Evolutionary conservation across 2,113 vertebrate species (phyloP).

Genomic region (Pristiophorus japonicus): DNA sequence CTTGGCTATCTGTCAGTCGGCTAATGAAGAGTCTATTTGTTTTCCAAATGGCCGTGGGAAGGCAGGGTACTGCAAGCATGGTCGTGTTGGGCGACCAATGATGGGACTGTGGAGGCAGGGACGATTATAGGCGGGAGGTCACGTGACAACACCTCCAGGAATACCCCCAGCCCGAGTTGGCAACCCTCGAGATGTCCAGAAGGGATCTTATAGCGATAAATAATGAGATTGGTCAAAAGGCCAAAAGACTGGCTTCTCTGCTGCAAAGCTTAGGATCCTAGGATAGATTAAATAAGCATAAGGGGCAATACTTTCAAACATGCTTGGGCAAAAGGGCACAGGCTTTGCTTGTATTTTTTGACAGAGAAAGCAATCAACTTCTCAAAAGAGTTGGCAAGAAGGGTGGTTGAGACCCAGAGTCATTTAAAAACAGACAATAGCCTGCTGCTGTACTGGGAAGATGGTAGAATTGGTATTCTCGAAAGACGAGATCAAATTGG

Average conservation of each 20-base stretch:
- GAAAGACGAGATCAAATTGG: not conserved
- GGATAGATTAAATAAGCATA: too few relatives aligned
- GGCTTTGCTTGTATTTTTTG: not conserved
- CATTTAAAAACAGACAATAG: not conserved
- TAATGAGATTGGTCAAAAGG: not conserved
- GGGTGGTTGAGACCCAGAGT: not conserved
- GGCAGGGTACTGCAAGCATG: not conserved
- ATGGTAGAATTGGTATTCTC: not conserved
- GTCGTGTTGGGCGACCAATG: not conserved
- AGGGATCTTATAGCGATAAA: not conserved
- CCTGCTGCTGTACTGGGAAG: too few relatives aligned
- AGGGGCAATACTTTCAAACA: not conserved
- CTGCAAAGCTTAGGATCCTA: too few relatives aligned
- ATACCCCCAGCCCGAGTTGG: not conserved
- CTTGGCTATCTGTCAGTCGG: not conserved
- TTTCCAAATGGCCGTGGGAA: not conserved
- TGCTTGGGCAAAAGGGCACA: not conserved
- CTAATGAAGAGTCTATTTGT: not conserved
- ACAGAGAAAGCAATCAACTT: not conserved
- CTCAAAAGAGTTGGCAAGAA: not conserved
- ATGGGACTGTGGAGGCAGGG: not conserved
- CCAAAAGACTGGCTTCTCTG: too few relatives aligned
- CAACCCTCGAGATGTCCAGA: not conserved
- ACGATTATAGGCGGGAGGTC: not conserved
- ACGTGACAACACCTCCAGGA: not conserved